Conservation (phyloP, 2,113 vertebrate genomes). For the Festucalex cinctus region DNA sequence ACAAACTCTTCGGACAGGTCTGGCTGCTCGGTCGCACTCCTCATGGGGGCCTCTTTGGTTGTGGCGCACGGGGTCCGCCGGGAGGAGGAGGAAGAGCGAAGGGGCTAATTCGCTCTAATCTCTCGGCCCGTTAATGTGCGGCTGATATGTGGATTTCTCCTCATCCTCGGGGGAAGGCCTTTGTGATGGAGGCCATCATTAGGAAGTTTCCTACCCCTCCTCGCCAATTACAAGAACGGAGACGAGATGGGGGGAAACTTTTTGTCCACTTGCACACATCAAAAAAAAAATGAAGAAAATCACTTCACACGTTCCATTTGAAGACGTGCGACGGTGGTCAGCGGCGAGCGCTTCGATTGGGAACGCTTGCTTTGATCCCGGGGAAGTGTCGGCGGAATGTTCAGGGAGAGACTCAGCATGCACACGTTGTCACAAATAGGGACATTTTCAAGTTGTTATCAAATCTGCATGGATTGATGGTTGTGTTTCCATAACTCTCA, state of each 20-base stretch:
- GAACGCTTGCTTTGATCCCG: conserved; percentile 75
- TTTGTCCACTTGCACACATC: conserved; percentile 51
- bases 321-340: conserved; percentile 35
- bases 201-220: conserved; percentile 63
- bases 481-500: too few species aligned
- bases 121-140: conserved; percentile 68
- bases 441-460: too few species aligned
- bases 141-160: conserved; percentile 70
- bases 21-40: conserved; percentile 26
- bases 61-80: conserved; percentile 50
- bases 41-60: conserved; percentile 64
- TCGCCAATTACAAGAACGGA: conserved; percentile 67
- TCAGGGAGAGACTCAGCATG: background rate
- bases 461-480: too few species aligned
- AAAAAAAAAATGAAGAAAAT: conserved; percentile 39
- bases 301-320: conserved; percentile 17
- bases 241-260: conserved; percentile 62
- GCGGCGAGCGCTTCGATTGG: conserved; percentile 62
- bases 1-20: conserved; percentile 48
- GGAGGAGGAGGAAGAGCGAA: conserved; percentile 41
- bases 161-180: conserved; percentile 59
- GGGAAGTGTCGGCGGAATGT: conserved; percentile 70
- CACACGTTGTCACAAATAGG: too few species aligned
- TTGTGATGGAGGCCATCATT: conserved; percentile 72
- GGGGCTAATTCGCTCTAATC: conserved; percentile 73